phyloP scores from a whole-genome alignment of 2,113 vertebrate species.

The Aythya baeri region DNA sequence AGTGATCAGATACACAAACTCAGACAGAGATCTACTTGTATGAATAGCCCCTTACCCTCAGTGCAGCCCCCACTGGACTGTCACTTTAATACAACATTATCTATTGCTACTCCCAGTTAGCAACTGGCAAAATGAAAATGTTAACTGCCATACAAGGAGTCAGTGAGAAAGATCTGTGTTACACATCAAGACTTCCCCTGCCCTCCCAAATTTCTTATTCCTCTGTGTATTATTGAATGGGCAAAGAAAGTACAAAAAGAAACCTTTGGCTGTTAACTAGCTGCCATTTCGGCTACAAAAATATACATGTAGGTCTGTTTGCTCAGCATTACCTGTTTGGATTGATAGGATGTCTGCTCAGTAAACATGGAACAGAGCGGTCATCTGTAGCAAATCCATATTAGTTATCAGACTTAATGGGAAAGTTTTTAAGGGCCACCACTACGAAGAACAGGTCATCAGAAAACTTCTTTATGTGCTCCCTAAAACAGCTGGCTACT shows the following conservation, averaged over 20 bases:
- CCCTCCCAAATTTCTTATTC: neutral
- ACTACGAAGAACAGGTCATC: slow-evolving; percentile 1
- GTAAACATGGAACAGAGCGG: neutral
- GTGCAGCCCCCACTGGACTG: neutral
- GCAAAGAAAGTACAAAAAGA: neutral
- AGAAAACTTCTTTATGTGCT: neutral
- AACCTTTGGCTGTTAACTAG: neutral
- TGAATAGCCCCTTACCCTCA: neutral
- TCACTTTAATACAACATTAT: neutral
- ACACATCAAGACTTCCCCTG: neutral
- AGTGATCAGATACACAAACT: neutral
- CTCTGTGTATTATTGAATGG: neutral
- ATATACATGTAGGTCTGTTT: neutral
- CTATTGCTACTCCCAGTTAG: neutral
- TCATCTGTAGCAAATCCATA: neutral
- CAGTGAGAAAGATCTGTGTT: neutral
- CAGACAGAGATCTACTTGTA: neutral
- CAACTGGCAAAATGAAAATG: neutral
- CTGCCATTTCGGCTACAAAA: neutral
- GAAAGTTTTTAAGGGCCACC: neutral
- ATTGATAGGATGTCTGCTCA: neutral
- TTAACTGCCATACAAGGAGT: neutral
- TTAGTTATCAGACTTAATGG: neutral
- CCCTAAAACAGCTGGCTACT: slow-evolving; percentile 11
- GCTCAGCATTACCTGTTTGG: neutral